Evolutionary conservation across 2,888 invertebrate species (phyloP).

Genomic region (Rotaria socialis): DNA sequence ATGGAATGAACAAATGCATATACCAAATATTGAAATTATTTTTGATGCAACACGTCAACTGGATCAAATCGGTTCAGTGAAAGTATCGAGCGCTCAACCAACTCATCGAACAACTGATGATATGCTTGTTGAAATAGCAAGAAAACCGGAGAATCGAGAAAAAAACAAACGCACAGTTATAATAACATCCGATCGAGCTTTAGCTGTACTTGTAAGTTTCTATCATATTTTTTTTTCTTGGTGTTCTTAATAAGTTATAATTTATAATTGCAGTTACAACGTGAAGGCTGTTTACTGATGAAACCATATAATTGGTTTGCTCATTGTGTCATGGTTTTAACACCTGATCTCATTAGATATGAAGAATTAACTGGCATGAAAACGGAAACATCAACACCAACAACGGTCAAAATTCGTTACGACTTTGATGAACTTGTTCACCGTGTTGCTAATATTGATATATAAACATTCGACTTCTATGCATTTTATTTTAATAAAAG

Average conservation of each 20-base stretch:
- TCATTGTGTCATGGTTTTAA: conserved; percentile 25
- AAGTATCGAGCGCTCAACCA: conserved; percentile 23
- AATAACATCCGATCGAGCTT: not conserved
- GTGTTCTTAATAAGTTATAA: not conserved
- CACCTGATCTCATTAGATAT: conserved; percentile 15
- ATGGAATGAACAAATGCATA: conserved; percentile 31
- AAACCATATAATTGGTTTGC: conserved; percentile 35
- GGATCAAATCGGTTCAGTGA: not conserved
- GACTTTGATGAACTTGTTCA: conserved; percentile 25
- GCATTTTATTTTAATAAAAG: not conserved
- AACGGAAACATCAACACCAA: not conserved
- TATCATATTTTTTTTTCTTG: not conserved
- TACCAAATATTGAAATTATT: not conserved
- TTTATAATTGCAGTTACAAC: conserved; percentile 2
- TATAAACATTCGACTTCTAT: not conserved
- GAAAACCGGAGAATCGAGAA: not conserved
- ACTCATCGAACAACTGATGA: not conserved
- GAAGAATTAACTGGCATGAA: not conserved
- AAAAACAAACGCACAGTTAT: conserved; percentile 21
- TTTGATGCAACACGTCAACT: conserved; percentile 27
- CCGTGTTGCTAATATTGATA: conserved; percentile 9
- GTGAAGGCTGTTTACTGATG: not conserved
- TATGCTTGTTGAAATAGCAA: not conserved
- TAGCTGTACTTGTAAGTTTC: not conserved
- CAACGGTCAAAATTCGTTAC: not conserved